Evolutionary conservation across 2,113 vertebrate species (phyloP).

Genomic region (Pteruthius melanotis): DNA sequence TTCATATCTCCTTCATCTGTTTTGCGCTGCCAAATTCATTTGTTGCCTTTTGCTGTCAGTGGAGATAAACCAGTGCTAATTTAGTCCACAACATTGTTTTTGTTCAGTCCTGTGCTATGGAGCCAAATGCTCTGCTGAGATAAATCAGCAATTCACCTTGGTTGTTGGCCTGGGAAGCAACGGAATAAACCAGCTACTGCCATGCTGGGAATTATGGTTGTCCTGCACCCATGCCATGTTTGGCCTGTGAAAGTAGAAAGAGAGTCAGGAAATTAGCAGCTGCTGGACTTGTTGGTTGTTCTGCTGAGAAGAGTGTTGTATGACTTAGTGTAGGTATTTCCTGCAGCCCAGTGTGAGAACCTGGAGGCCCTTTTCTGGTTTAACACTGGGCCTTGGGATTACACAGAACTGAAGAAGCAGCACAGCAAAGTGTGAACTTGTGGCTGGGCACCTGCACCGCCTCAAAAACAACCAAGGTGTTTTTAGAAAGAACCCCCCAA

Average conservation of each 20-base stretch:
- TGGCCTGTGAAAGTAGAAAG: neutral
- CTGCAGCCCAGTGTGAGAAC: neutral
- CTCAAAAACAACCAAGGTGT: neutral
- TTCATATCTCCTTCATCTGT: neutral
- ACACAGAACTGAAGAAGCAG: neutral
- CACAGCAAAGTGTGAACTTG: neutral
- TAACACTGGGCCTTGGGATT: neutral
- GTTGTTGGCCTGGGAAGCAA: neutral
- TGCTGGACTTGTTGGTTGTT: neutral
- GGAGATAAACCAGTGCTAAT: constrained; percentile 7
- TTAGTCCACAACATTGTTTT: neutral
- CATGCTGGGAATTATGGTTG: rapidly evolving
- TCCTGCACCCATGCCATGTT: neutral
- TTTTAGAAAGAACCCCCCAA: neutral
- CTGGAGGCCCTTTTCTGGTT: neutral
- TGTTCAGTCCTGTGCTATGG: neutral
- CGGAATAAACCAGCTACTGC: neutral
- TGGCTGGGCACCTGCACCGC: neutral
- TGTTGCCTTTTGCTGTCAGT: neutral
- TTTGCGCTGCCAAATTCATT: neutral
- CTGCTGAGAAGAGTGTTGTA: neutral
- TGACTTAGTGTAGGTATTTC: neutral
- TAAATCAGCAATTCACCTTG: neutral
- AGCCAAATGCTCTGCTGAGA: neutral
- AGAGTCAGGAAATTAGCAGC: neutral